Evolutionary conservation across 2,888 invertebrate genomes (phyloP).

Genomic region (Nymphalis urticae): DNA sequence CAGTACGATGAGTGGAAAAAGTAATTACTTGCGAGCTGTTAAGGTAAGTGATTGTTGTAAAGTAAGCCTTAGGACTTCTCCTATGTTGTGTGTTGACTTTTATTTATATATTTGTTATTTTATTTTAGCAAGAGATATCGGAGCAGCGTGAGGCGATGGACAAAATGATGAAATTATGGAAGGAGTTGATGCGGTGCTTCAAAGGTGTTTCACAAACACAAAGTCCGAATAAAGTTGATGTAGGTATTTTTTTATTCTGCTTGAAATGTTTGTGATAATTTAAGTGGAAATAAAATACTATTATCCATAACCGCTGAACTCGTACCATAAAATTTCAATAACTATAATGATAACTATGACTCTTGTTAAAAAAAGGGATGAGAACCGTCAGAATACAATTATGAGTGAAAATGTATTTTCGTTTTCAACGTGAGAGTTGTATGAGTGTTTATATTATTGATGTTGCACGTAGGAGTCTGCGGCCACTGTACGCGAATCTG

Average conservation of each 20-base stretch:
- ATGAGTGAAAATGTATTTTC: too few relatives aligned
- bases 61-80: too few relatives aligned
- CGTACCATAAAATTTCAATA: too few relatives aligned
- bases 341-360: too few relatives aligned
- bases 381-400: too few relatives aligned
- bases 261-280: too few relatives aligned
- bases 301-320: too few relatives aligned
- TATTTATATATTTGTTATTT: neutral
- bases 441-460: too few relatives aligned
- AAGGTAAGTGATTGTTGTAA: constrained; percentile 53
- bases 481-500: constrained; percentile 63
- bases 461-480: constrained; percentile 54
- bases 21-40: constrained; percentile 68
- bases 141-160: constrained; percentile 77
- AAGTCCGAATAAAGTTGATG: constrained; percentile 57
- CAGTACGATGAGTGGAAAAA: constrained; percentile 67
- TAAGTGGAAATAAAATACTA: too few relatives aligned
- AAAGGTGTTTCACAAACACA: constrained; percentile 65
- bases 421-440: too few relatives aligned
- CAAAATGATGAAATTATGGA: constrained; percentile 78
- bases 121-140: constrained; percentile 69
- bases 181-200: constrained; percentile 75
- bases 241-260: constrained; percentile 38
- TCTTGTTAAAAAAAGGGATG: too few relatives aligned
- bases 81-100: neutral